Evolutionary conservation across 2,888 invertebrate species (phyloP), one percentile per base, ranked within the genome.

Genomic region (Antheraea assamensis): DNA sequence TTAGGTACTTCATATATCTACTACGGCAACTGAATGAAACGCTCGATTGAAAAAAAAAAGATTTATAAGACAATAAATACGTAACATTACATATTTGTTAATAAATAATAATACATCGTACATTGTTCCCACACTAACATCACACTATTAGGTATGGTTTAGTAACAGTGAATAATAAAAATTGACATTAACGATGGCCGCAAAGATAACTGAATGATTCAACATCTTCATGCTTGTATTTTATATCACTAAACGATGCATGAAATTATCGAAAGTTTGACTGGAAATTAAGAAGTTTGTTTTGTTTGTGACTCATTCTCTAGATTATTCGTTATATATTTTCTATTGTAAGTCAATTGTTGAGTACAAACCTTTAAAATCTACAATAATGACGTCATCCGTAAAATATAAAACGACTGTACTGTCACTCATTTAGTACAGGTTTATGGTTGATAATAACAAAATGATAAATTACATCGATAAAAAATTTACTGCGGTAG

Each of bases 91-190:
- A 71, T 74, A 71, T 73, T 71, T 74, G 52, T 74, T 71, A 70
- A 71, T 74, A 47, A 71, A 71, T 42, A 42, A 42, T 42, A 42
- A 42, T 61, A 74, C 74, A 75, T 27, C 61, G 19, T 71, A 74
- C 64, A 75, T 71, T 71, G 74, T 86, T 86, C 84, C 82, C 85
- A 85, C 84, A 83, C 78, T 78, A 78, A 81, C 75, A 82, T 77
- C 75, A 77, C 75, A 75, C 78, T 78, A 81, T 86, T 85, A 82
- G 82, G 74, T 73, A 85, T 77, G 85, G 82, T 80, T 82, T 81
- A 79, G 84, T 82, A 82, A 85, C 76, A 83, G 76, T 80, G 80
- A 74, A 81, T 83, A 81, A 81, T 85, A 85, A 85, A 85, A 82
- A 83, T 84, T 85, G 81, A 85, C 83, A 83, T 82, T 83, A 85